Evolutionary conservation across 2,113 vertebrate genomes (phyloP).

Genomic region (Ranitomeya variabilis): DNA sequence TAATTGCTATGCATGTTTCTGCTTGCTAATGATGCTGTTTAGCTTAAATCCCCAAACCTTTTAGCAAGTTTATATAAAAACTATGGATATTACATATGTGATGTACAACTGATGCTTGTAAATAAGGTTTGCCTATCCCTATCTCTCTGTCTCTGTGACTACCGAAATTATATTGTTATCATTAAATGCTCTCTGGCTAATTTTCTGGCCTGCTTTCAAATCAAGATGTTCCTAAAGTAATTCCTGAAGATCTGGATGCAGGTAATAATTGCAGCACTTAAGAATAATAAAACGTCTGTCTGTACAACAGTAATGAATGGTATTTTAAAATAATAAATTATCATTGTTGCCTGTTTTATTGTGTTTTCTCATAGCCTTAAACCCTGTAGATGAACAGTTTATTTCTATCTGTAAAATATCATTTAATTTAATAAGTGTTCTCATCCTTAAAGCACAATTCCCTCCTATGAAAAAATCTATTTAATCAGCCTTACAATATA

Average conservation of each 20-base stretch:
- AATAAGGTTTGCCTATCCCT: not conserved
- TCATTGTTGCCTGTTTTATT: not conserved
- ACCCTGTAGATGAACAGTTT: not conserved
- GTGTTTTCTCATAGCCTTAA: constrained; percentile 15
- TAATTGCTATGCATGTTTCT: constrained; percentile 27
- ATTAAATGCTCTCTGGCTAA: constrained; percentile 17
- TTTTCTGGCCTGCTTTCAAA: constrained; percentile 29
- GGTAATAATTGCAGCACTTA: constrained; percentile 21
- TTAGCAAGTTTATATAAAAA: constrained; percentile 57
- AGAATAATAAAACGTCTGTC: constrained; percentile 15
- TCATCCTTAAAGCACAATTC: not conserved
- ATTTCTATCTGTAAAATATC: not conserved
- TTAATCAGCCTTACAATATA: not conserved
- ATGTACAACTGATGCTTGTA: constrained; percentile 20
- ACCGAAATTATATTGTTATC: constrained; percentile 18
- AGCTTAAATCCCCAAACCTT: constrained; percentile 53
- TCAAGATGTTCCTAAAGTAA: constrained; percentile 13
- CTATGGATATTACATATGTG: constrained; percentile 31
- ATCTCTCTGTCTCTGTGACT: not conserved
- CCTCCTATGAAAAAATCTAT: not conserved
- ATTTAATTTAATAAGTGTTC: not conserved
- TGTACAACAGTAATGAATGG: constrained; percentile 22
- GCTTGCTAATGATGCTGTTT: constrained; percentile 49
- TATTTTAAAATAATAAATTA: constrained; percentile 5
- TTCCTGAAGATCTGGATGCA: not conserved